Evolutionary conservation across 1,140 invertebrate species (phyloP).

Genomic region (Formica selysi): DNA sequence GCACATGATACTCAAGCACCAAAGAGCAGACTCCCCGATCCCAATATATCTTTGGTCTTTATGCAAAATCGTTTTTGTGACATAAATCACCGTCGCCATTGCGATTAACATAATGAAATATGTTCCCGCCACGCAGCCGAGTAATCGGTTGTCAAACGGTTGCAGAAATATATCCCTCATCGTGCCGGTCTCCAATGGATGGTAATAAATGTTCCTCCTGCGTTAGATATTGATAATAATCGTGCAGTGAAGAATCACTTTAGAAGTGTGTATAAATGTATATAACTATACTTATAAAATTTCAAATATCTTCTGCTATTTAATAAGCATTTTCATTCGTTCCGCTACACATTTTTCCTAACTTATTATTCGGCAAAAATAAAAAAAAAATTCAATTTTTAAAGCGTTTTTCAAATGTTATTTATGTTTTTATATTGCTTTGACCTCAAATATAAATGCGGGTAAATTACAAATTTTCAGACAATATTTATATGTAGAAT

Average conservation of each 20-base stretch:
- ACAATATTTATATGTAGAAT: neutral
- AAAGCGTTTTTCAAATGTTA: neutral
- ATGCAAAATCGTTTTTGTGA: slow-evolving; percentile 77
- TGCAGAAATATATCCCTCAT: slow-evolving; percentile 89
- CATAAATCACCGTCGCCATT: slow-evolving; percentile 86
- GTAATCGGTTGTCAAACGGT: slow-evolving; percentile 87
- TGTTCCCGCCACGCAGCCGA: slow-evolving; percentile 86
- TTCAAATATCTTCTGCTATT: neutral
- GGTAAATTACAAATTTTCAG: neutral
- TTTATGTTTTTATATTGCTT: neutral
- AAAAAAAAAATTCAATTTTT: neutral
- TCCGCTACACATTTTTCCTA: neutral
- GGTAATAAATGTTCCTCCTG: slow-evolving; percentile 89
- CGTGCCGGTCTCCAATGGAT: slow-evolving; percentile 87
- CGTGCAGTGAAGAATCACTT: neutral
- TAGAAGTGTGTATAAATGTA: slow-evolving; percentile 3
- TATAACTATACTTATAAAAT: neutral
- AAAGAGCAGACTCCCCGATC: slow-evolving; percentile 87
- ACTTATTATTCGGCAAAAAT: neutral
- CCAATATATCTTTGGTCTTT: slow-evolving; percentile 81
- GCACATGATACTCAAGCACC: slow-evolving; percentile 88
- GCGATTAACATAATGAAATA: slow-evolving; percentile 85
- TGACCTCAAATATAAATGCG: neutral
- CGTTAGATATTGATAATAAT: slow-evolving; percentile 12
- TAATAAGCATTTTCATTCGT: neutral